Evolutionary conservation across 1,140 invertebrate species (phyloP).

Genomic region (Hylyphantes graminicola): DNA sequence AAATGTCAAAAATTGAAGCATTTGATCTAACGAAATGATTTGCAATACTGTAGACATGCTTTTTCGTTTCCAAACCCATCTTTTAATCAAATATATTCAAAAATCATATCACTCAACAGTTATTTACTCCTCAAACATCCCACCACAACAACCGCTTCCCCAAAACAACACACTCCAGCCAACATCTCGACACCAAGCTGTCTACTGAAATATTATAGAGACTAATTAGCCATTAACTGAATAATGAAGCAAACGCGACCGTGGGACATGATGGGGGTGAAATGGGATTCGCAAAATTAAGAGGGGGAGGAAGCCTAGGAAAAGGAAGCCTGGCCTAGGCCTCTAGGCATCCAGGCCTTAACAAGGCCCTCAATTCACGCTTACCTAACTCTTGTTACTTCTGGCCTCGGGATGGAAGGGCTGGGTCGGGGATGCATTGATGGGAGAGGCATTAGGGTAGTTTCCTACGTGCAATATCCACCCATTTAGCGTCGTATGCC

Average conservation of each 20-base stretch:
- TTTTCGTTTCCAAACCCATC: too few species aligned
- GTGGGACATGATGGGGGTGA: slow-evolving; percentile 48
- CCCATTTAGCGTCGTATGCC: too few species aligned
- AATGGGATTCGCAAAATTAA: slow-evolving; percentile 54
- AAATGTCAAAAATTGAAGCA: too few species aligned
- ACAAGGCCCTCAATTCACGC: slow-evolving; percentile 25
- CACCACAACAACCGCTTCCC: too few species aligned
- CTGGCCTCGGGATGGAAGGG: slow-evolving; percentile 13
- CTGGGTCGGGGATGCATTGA: slow-evolving; percentile 32
- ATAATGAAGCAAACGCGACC: slow-evolving; percentile 52
- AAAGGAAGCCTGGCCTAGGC: not conserved
- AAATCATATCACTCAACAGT: too few species aligned
- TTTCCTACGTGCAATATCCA: not conserved
- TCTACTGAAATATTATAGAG: slow-evolving; percentile 60
- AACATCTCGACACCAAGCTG: slow-evolving; percentile 49
- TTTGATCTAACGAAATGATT: too few species aligned
- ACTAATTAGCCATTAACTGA: slow-evolving; percentile 59
- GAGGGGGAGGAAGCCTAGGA: not conserved
- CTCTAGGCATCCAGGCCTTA: slow-evolving; percentile 13
- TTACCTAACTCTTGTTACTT: slow-evolving; percentile 50
- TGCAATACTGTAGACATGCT: too few species aligned
- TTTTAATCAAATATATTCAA: too few species aligned
- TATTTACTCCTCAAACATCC: too few species aligned
- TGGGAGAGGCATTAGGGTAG: slow-evolving; percentile 9
- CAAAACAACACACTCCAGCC: too few species aligned